Conservation (phyloP, 2,797 vertebrate genomes). For the Tragelaphus eurycerus region DNA sequence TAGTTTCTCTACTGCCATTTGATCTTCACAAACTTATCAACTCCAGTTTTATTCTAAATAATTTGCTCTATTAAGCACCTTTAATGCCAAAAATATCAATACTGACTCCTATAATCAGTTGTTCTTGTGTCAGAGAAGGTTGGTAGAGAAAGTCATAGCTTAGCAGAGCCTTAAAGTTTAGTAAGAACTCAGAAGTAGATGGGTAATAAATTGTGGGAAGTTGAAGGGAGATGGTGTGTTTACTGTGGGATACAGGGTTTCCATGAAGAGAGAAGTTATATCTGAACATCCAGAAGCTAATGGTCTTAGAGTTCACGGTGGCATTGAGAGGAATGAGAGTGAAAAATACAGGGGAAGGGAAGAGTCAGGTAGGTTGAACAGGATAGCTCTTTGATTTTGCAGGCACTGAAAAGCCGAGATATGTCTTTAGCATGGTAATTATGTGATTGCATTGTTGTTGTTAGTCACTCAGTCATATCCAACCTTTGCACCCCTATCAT, state of each 20-base stretch:
- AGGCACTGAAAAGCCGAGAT: background rate
- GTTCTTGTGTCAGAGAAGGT: background rate
- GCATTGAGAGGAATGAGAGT: background rate
- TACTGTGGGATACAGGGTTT: background rate
- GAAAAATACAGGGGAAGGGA: background rate
- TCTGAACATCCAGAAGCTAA: background rate
- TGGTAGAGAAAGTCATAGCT: background rate
- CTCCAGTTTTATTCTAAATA: background rate
- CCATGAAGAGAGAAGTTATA: background rate
- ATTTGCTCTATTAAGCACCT: background rate
- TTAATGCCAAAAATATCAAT: background rate
- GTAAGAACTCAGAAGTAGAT: background rate
- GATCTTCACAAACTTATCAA: background rate
- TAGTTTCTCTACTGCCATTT: background rate
- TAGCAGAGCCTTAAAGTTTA: background rate
- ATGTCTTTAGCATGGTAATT: background rate
- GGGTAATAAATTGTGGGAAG: background rate
- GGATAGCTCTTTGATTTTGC: background rate
- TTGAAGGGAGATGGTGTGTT: fast-evolving
- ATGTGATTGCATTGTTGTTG: background rate
- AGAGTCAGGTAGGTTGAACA: background rate
- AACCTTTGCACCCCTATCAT: background rate
- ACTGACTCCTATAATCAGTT: background rate
- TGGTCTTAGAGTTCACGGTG: background rate
- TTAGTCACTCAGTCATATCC: background rate